Evolutionary conservation across 92 coral and sea anemone species (phyloP).

Genomic region (Bergia puertoricense): DNA sequence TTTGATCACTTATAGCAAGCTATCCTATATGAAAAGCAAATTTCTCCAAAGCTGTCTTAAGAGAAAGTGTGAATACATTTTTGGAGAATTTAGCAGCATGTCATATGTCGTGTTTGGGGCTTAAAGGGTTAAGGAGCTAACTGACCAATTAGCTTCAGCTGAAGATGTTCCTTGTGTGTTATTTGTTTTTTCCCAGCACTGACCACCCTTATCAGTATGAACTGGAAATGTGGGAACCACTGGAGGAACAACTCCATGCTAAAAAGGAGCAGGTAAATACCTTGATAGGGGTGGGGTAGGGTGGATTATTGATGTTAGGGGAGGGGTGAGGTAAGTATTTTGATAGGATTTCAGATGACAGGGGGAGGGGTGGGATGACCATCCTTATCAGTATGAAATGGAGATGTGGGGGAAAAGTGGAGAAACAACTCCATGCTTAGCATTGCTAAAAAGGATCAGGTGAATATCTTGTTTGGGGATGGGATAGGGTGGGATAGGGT

Average conservation of each 20-base stretch:
- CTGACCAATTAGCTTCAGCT: no score
- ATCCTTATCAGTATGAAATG: constrained; percentile 88
- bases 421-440: constrained; percentile 50
- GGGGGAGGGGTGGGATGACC: constrained; percentile 30
- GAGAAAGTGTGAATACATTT: no score
- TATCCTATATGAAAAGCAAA: no score
- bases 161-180: not conserved
- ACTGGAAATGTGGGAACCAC: constrained; percentile 77
- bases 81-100: no score
- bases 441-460: no score
- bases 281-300: not conserved
- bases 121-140: no score
- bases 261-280: constrained; percentile 60
- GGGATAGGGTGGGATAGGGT: no score
- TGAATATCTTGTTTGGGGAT: no score
- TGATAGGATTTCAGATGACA: not conserved
- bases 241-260: constrained; percentile 55
- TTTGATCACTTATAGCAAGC: no score
- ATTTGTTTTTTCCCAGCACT: constrained; percentile 49
- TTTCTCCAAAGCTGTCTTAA: no score
- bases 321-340: not conserved
- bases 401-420: constrained; percentile 65
- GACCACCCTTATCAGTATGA: constrained; percentile 91
- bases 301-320: not conserved
- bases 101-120: no score